Base-by-base conservation (phyloP, 2,888 invertebrate species). In the Amphipyra tragopoginis region DNA sequence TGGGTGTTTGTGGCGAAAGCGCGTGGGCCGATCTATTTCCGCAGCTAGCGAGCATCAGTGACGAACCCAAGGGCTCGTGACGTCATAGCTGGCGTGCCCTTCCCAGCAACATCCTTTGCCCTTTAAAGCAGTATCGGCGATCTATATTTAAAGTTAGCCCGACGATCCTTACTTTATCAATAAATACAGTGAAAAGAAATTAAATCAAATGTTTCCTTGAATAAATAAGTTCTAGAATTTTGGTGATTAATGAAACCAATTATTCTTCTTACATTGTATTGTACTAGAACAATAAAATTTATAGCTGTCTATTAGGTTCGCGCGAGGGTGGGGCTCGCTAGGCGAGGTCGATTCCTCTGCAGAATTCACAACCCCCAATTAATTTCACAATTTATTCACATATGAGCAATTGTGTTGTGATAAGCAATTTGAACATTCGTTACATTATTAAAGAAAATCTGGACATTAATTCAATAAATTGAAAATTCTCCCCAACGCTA, bases 21-120 rank as follows among this genome's bases (percentile, higher is more conserved):
- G 80, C 80, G 84, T 88, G 81, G 87, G 84, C 77, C 52, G 86
- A 72, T 83, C 83, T 84, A 84, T 85, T 83, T 85, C 80, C 83
- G 83, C 83, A 82, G 78, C 77, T 76, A 79, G 72, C 73, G 57
- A 78, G 77, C 71, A 62, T 49, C 61, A 55, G 42, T 66, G 71
- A 79, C 78, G 80, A 75, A 79, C 73, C 49, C 61, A 59, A 66
- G 49, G 74, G 21, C 21, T 21, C 21, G 21, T 21, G 21, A 80
- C 80, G 79, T 80, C 75, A 75, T 64, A 49, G 45, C 40, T 51
- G 57, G 60, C 60, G 59, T 60, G 54, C 65, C 77, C 73, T 67
- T 58, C 59, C 43, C 45, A 45, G 40, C 60, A 48, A 58, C 56
- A 64, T 65, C 75, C 65, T 75, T 73, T 68, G 70, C 43, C 75